Conservation (phyloP, 2,797 vertebrate species). For the Melopsittacus undulatus region DNA sequence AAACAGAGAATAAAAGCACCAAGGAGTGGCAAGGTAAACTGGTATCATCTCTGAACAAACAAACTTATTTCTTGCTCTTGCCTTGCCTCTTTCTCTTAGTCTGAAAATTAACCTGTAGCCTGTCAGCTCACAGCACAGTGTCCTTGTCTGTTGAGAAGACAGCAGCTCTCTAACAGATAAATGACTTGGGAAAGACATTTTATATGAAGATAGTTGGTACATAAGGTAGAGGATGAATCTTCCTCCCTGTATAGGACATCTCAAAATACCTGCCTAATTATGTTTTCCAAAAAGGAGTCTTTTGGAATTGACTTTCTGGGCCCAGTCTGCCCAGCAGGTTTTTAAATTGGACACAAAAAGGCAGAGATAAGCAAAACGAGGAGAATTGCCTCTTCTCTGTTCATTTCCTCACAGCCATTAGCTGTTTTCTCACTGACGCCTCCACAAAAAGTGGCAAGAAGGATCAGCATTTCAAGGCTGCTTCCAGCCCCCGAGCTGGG, state of each 20-base stretch:
- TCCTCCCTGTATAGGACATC: background rate
- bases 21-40: background rate
- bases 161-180: background rate
- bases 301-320: background rate
- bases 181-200: background rate
- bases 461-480: constrained; percentile 14
- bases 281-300: background rate
- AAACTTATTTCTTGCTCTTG: background rate
- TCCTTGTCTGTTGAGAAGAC: background rate
- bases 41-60: background rate
- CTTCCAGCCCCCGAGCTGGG: background rate
- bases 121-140: background rate
- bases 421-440: constrained; percentile 50
- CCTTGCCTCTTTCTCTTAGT: background rate
- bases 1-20: background rate
- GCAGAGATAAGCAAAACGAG: constrained; percentile 11
- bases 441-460: constrained; percentile 41
- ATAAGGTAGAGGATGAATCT: background rate
- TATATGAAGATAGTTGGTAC: background rate
- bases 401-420: constrained; percentile 40
- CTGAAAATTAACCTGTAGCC: background rate
- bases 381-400: constrained; percentile 14
- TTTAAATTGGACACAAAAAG: constrained; percentile 17
- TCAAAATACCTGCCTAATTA: background rate
- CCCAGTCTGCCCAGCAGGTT: background rate